phyloP scores from a whole-genome alignment of 1,140 invertebrate species.

The Drosophila mayri region DNA sequence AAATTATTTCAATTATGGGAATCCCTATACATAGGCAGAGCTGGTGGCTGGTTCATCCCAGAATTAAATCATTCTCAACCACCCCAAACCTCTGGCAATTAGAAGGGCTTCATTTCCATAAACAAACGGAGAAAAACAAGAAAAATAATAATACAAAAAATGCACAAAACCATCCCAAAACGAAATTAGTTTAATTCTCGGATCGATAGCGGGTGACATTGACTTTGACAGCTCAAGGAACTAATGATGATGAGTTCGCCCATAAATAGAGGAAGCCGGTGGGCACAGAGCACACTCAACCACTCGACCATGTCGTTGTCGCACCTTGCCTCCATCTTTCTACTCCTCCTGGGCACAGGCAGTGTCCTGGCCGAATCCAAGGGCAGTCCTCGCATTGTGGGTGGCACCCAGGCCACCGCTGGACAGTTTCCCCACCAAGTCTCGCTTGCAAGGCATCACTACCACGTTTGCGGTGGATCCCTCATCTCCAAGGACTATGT shows the following conservation, averaged over 20 bases:
- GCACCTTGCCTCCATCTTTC: no score
- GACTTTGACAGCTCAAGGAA: conserved; percentile 30
- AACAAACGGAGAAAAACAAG: background rate
- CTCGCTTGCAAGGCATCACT: conserved; percentile 75
- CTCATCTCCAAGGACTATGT: conserved; percentile 86
- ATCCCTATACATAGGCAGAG: background rate
- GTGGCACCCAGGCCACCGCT: conserved; percentile 81
- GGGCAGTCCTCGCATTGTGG: conserved; percentile 83
- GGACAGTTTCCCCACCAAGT: conserved; percentile 86
- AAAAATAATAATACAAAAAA: background rate
- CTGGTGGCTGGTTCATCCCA: background rate
- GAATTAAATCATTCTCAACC: background rate
- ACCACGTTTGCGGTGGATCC: conserved; percentile 87
- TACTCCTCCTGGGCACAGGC: background rate
- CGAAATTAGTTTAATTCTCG: background rate
- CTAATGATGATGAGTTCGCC: conserved; percentile 41
- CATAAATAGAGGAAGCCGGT: conserved; percentile 5
- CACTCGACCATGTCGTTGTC: background rate
- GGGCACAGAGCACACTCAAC: no score
- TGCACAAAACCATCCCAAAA: background rate
- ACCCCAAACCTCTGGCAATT: background rate
- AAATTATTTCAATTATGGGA: background rate
- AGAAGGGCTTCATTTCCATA: conserved; percentile 6
- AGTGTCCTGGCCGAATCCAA: background rate
- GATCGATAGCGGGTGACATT: conserved; percentile 27